Conservation (phyloP, 1,140 invertebrate genomes). For the Hestina assimilis region DNA sequence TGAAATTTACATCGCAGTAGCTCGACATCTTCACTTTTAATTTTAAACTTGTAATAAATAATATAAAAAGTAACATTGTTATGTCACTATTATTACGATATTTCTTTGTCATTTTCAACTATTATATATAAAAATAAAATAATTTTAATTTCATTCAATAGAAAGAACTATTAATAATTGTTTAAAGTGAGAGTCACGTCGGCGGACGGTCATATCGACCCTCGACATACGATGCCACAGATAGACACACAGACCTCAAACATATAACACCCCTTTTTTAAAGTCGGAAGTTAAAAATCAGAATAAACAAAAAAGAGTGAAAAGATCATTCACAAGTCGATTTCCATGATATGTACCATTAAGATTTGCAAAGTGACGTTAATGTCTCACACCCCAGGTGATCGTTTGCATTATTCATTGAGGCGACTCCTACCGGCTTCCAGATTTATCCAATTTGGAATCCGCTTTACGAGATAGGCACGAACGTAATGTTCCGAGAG, state of each 20-base stretch:
- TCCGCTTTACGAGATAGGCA: conserved; percentile 29
- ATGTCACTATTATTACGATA: no score
- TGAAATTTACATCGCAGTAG: no score
- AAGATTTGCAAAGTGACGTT: conserved; percentile 54
- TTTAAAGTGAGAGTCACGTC: no score
- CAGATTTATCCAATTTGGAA: conserved; percentile 43
- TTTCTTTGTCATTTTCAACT: no score
- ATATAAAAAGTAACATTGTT: no score
- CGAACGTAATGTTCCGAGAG: conserved; percentile 24
- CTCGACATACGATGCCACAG: no score
- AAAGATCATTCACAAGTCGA: conserved; percentile 16
- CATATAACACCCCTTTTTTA: not conserved
- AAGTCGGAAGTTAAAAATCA: not conserved
- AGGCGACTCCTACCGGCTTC: conserved; percentile 33
- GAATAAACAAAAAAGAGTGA: not conserved
- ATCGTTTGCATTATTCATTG: conserved; percentile 63
- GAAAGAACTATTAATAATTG: no score
- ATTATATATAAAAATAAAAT: no score
- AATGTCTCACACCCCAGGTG: conserved; percentile 59
- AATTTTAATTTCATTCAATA: no score
- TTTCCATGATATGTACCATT: conserved; percentile 27
- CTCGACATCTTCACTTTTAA: no score
- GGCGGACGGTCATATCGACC: no score
- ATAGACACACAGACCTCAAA: not conserved
- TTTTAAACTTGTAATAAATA: no score